Percentiles rank a stretch among this genome's conserved stretches.
phyloP scores from a whole-genome alignment of 2,797 vertebrate species.

The Poecilia gillii region DNA sequence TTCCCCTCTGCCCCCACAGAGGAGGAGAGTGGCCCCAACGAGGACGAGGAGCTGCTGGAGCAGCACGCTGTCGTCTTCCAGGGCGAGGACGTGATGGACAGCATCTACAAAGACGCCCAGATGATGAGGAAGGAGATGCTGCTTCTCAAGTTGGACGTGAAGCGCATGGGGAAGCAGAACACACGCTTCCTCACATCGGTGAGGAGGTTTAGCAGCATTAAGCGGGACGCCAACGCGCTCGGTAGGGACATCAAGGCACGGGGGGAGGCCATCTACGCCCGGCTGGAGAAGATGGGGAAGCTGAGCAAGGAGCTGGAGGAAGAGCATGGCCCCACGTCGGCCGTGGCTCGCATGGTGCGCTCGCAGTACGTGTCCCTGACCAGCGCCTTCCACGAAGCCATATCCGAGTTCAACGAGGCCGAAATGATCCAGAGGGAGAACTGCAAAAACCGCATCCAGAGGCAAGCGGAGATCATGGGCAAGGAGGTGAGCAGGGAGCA shows the following conservation, averaged over 20 bases:
- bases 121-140: conserved; percentile 86
- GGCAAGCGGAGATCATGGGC: conserved; percentile 97
- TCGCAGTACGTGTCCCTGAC: conserved; percentile 87
- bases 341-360: conserved; percentile 85
- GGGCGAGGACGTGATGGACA: conserved; percentile 85
- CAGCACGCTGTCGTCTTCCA: conserved; percentile 83
- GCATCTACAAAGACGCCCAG: conserved; percentile 87
- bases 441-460: conserved; percentile 95
- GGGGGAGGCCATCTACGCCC: conserved; percentile 86
- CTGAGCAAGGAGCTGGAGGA: conserved; percentile 81
- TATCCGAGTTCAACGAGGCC: conserved; percentile 90
- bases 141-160: conserved; percentile 86
- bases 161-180: conserved; percentile 91
- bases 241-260: conserved; percentile 91
- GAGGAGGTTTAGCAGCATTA: conserved; percentile 96
- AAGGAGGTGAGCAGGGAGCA: conserved; percentile 90
- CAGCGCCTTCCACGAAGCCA: conserved; percentile 85
- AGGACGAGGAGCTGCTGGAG: conserved; percentile 57
- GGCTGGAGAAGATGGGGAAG: conserved; percentile 83
- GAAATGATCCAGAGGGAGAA: conserved; percentile 94
- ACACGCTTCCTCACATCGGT: conserved; percentile 94
- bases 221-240: conserved; percentile 91
- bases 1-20: conserved; percentile 48
- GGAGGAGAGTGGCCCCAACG: conserved; percentile 3
- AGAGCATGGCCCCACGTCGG: conserved; percentile 79